A percentile compares a stretch with the other conserved stretches of the same genome.
phyloP scores from a whole-genome alignment of 2,888 invertebrate genomes.

The Sarcophaga subvicina region DNA sequence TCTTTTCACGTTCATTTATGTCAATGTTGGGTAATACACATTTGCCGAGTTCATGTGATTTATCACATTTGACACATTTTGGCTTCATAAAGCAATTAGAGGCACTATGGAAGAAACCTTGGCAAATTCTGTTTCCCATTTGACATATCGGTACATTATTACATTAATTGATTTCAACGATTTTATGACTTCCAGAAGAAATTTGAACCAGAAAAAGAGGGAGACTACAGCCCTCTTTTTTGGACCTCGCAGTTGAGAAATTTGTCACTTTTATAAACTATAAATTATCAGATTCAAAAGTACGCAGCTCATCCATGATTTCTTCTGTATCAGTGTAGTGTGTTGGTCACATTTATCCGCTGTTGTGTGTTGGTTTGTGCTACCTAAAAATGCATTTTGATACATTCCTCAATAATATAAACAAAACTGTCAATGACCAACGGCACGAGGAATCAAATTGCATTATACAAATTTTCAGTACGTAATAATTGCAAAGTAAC shows the following conservation, averaged over 20 bases:
- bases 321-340: neutral
- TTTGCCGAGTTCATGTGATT: slow-evolving; percentile 28
- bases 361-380: no score
- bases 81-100: slow-evolving; percentile 29
- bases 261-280: slow-evolving; percentile 14
- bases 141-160: slow-evolving; percentile 1
- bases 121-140: no score
- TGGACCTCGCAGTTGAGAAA: neutral
- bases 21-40: neutral
- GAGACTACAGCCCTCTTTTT: slow-evolving; percentile 13
- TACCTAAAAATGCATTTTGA: no score
- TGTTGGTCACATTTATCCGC: no score
- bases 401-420: no score
- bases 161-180: slow-evolving; percentile 1
- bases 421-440: no score
- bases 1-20: neutral
- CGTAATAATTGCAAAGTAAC: no score
- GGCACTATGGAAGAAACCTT: neutral
- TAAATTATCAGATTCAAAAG: slow-evolving; percentile 11
- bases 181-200: no score
- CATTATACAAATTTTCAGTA: no score
- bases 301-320: neutral
- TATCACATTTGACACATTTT: slow-evolving; percentile 2
- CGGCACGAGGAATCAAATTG: no score
- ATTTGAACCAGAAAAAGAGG: no score